phyloP scores from a whole-genome alignment of 2,888 invertebrate species.

The Theretra japonica region DNA sequence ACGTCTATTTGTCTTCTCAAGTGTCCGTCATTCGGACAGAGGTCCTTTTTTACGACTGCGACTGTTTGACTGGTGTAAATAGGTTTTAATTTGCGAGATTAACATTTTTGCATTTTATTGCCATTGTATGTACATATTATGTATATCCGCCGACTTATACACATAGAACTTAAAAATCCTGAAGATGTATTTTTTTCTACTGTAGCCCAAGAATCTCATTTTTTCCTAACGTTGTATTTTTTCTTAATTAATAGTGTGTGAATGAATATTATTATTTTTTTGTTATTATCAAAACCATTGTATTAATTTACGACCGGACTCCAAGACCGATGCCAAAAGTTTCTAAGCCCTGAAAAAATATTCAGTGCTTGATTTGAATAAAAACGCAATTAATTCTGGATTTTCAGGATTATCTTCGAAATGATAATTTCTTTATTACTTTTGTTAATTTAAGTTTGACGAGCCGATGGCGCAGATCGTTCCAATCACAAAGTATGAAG shows the following conservation, averaged over 20 bases:
- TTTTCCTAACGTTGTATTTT: no score
- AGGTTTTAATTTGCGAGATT: conserved; percentile 41
- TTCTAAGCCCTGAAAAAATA: not conserved
- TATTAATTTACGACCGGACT: no score
- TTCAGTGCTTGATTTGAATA: not conserved
- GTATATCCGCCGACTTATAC: no score
- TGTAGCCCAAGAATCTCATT: no score
- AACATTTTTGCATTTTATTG: conserved; percentile 13
- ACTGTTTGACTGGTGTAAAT: conserved; percentile 50
- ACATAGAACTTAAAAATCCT: no score
- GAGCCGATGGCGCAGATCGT: not conserved
- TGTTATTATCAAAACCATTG: no score
- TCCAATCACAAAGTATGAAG: not conserved
- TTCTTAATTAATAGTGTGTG: no score
- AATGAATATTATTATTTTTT: no score
- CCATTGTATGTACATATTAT: no score
- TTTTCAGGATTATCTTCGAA: not conserved
- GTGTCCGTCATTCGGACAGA: conserved; percentile 56
- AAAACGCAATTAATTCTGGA: not conserved
- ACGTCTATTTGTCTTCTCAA: conserved; percentile 61
- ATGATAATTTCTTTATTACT: not conserved
- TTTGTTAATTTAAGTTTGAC: not conserved
- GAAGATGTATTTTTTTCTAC: no score
- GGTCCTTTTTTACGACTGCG: conserved; percentile 52
- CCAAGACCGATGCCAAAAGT: not conserved